These are phyloP conservation scores for Drosophila multiciliata DNA, from an alignment of 2,888 invertebrate species.

Conservation along the genomic window DNA sequence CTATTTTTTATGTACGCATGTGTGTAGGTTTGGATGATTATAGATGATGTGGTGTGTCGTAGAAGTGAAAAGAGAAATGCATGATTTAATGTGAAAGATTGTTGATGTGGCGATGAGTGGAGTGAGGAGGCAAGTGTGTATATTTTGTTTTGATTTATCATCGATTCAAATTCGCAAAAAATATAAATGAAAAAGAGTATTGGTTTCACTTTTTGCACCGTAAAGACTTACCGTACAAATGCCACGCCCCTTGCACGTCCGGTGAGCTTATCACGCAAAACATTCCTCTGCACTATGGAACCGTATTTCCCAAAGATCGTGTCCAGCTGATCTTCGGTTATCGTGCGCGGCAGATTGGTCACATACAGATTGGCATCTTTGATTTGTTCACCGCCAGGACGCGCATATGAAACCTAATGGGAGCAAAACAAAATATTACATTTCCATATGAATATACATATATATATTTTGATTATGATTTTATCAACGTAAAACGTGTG, in stretches of 20 bases:
- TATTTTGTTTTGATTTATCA: conserved; percentile 1
- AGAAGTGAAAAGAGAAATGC: conserved; percentile 8
- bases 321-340: conserved; percentile 93
- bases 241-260: conserved; percentile 96
- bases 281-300: conserved; percentile 95
- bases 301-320: conserved; percentile 95
- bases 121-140: conserved; percentile 2
- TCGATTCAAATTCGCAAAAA: not conserved
- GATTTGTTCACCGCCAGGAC: conserved; percentile 95
- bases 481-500: not conserved
- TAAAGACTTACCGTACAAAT: conserved; percentile 92
- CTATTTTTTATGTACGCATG: conserved; percentile 84
- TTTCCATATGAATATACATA: not conserved
- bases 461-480: not conserved
- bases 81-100: conserved; percentile 8
- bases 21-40: not conserved
- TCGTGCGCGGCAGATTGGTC: conserved; percentile 94
- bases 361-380: conserved; percentile 98
- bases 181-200: not conserved
- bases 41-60: not conserved
- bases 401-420: conserved; percentile 93
- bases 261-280: conserved; percentile 94
- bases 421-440: not conserved
- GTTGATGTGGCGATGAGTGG: conserved; percentile 1
- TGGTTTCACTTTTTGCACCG: not conserved